phyloP scores from a whole-genome alignment of 2,113 vertebrate genomes.

The Saguinus imperator region DNA sequence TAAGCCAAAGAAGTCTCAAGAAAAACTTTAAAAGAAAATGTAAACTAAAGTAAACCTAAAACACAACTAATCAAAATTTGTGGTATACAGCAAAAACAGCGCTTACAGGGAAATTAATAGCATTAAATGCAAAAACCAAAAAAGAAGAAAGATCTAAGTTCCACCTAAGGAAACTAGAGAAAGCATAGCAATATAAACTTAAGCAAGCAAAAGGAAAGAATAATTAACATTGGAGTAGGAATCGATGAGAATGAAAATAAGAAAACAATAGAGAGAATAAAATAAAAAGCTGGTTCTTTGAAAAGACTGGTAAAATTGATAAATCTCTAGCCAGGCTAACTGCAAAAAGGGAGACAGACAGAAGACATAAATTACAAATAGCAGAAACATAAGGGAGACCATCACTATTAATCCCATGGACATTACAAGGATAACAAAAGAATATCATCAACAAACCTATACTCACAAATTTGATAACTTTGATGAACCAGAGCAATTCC shows the following conservation, averaged over 20 bases:
- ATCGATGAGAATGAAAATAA: background rate
- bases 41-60: background rate
- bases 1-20: background rate
- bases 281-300: background rate
- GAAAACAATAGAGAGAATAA: background rate
- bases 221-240: background rate
- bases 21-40: background rate
- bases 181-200: background rate
- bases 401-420: background rate
- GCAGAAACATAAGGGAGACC: background rate
- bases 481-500: background rate
- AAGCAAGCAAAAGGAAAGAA: background rate
- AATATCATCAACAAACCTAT: background rate
- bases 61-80: background rate
- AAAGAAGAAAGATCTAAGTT: background rate
- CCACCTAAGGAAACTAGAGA: background rate
- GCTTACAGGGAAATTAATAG: background rate
- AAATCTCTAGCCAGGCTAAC: background rate
- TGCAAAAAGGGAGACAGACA: background rate
- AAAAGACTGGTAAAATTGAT: background rate
- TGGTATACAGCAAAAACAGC: background rate
- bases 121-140: background rate
- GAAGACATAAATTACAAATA: background rate
- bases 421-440: background rate
- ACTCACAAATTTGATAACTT: background rate